Conservation (phyloP, 2,888 invertebrate genomes). For the Aspidiotus rigidus region DNA sequence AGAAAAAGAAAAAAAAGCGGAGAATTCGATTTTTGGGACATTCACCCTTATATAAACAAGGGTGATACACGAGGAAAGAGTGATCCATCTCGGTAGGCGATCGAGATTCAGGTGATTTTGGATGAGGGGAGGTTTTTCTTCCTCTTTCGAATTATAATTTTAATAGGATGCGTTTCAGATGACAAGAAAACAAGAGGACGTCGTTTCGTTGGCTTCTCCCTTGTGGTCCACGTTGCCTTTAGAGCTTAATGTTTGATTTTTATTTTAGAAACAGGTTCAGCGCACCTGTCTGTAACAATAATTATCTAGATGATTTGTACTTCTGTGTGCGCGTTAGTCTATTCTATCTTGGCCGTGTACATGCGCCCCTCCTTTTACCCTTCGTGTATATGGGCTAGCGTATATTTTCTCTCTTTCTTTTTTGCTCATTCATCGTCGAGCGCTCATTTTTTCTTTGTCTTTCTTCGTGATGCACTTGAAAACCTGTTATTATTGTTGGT, state of each 20-base stretch:
- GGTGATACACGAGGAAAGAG: too few relatives aligned
- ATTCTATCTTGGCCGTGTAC: slow-evolving; percentile 6
- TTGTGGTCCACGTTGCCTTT: background rate
- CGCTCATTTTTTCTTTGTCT: background rate
- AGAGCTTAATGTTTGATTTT: slow-evolving; percentile 23
- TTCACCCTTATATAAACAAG: too few relatives aligned
- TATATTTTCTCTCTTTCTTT: slow-evolving; percentile 6
- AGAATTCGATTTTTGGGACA: too few relatives aligned
- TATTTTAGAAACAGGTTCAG: slow-evolving; percentile 34
- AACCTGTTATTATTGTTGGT: slow-evolving; percentile 27
- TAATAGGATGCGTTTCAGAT: background rate
- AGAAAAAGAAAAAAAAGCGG: background rate
- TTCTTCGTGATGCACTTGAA: background rate
- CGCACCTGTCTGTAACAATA: slow-evolving; percentile 35
- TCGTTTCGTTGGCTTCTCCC: too few relatives aligned
- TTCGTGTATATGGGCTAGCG: background rate
- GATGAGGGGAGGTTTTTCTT: too few relatives aligned
- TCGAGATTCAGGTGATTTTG: too few relatives aligned
- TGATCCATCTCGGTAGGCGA: too few relatives aligned
- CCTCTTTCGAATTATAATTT: too few relatives aligned
- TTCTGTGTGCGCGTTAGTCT: slow-evolving; percentile 18
- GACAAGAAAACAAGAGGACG: background rate
- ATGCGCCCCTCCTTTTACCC: slow-evolving; percentile 5
- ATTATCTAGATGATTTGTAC: slow-evolving; percentile 35
- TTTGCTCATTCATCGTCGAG: slow-evolving; percentile 1